Percentiles rank a stretch among this genome's conserved stretches.
These are phyloP conservation scores for Coregonus sp. DNA, from an alignment of 2,797 vertebrate genomes.

Conservation along the genomic window DNA sequence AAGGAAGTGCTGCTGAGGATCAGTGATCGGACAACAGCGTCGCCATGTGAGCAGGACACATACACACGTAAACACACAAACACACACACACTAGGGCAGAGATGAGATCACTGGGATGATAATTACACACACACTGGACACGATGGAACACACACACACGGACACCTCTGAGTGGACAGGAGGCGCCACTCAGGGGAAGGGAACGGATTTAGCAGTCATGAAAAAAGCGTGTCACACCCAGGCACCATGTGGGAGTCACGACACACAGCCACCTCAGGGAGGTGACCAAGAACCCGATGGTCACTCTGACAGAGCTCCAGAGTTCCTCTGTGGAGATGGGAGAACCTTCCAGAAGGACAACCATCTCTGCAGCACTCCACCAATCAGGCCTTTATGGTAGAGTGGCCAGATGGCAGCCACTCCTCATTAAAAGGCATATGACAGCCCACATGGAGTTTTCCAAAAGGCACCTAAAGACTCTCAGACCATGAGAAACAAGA, in stretches of 20 bases:
- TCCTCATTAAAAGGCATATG: no score
- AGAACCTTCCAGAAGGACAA: no score
- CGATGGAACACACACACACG: constrained; percentile 16
- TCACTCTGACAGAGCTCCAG: no score
- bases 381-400: no score
- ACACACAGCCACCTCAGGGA: neutral
- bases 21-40: constrained; percentile 21
- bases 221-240: constrained; percentile 28
- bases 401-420: no score
- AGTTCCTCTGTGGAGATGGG: no score
- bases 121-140: neutral
- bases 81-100: neutral
- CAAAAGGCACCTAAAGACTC: no score
- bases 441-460: no score
- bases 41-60: constrained; percentile 55
- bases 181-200: constrained; percentile 41
- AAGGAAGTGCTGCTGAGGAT: constrained; percentile 53
- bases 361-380: no score
- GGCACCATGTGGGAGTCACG: constrained; percentile 21
- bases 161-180: constrained; percentile 59
- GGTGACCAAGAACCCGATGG: no score
- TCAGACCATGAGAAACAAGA: no score
- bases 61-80: constrained; percentile 43
- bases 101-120: no score
- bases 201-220: constrained; percentile 47